A percentile compares a stretch with the other conserved stretches of the same genome.
These are phyloP conservation scores for Hydrochoerus hydrochaeris DNA, from an alignment of 2,113 vertebrate genomes.

Conservation along the genomic window DNA sequence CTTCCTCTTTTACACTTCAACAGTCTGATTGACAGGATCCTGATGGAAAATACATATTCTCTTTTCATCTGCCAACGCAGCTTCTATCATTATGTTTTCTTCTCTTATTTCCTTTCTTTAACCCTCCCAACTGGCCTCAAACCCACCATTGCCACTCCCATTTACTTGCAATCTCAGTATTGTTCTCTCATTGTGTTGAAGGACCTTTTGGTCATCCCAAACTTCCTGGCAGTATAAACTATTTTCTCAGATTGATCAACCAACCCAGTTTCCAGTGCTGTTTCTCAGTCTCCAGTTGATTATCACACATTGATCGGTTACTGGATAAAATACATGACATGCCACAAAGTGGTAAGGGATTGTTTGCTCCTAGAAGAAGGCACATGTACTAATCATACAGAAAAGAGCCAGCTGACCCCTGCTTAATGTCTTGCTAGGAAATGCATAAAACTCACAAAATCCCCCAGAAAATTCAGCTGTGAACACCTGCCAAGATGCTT, in stretches of 20 bases:
- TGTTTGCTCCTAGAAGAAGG: not conserved
- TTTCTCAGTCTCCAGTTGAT: not conserved
- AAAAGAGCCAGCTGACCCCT: not conserved
- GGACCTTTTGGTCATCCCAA: not conserved
- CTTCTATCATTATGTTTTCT: not conserved
- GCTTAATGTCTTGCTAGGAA: not conserved
- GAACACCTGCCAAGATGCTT: not conserved
- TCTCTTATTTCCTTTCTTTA: not conserved
- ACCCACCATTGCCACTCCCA: not conserved
- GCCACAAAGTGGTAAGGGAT: not conserved
- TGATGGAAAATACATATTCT: not conserved
- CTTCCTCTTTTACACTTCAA: conserved; percentile 44
- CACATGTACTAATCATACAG: not conserved
- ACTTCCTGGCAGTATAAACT: not conserved
- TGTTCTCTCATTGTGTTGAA: not conserved
- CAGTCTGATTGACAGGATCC: not conserved
- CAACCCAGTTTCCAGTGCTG: not conserved
- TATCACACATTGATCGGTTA: not conserved
- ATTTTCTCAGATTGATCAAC: not conserved
- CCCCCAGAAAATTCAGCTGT: not conserved
- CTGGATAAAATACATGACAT: not conserved
- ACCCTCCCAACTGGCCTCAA: not conserved
- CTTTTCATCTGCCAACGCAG: not conserved
- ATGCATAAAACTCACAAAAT: not conserved
- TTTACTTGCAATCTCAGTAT: not conserved